phyloP scores from a whole-genome alignment of 2,888 invertebrate species.

The Gastracanthus pulcherrimus region DNA sequence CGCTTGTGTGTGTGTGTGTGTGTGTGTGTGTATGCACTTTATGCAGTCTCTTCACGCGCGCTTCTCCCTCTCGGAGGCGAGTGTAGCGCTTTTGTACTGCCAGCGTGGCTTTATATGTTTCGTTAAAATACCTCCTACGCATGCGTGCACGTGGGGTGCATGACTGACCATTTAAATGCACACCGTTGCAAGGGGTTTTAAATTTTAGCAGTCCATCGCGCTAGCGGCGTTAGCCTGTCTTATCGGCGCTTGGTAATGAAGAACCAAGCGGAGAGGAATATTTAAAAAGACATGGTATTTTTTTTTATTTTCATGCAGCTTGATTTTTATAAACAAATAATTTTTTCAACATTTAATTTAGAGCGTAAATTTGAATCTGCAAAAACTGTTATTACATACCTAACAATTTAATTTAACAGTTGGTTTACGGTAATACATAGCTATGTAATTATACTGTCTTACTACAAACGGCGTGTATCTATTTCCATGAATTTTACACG shows the following conservation, averaged over 20 bases:
- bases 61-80: background rate
- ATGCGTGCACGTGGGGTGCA: slow-evolving; percentile 13
- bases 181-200: background rate
- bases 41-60: background rate
- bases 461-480: background rate
- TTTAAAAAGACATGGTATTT: too few relatives aligned
- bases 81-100: slow-evolving; percentile 29
- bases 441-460: background rate
- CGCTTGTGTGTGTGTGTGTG: too few relatives aligned
- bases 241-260: background rate
- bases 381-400: too few relatives aligned
- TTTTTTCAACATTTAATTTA: background rate
- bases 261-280: too few relatives aligned
- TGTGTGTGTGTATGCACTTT: too few relatives aligned
- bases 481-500: background rate
- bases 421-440: background rate
- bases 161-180: background rate
- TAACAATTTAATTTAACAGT: too few relatives aligned
- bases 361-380: too few relatives aligned
- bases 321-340: too few relatives aligned
- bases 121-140: background rate
- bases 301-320: background rate
- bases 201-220: too few relatives aligned
- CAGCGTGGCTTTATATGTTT: slow-evolving; percentile 51
- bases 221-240: too few relatives aligned